Conservation (phyloP, 2,888 invertebrate species). For the Drosophila paracracens region DNA sequence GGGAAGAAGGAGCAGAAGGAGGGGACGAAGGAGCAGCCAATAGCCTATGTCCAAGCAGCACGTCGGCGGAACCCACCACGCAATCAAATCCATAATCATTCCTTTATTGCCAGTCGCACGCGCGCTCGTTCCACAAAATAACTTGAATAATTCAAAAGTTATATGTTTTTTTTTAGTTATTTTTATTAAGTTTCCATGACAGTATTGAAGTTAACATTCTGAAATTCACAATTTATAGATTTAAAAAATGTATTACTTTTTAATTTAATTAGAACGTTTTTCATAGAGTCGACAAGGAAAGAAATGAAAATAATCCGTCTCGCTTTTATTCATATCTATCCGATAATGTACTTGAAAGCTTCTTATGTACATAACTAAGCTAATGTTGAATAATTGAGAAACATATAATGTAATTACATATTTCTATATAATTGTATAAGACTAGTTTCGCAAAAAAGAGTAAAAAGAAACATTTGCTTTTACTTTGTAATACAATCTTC, state of each 20-base stretch:
- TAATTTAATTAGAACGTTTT: background rate
- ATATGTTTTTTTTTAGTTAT: background rate
- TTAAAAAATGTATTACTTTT: background rate
- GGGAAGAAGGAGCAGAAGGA: too few species aligned
- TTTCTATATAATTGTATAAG: background rate
- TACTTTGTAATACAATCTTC: background rate
- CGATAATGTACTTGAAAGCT: background rate
- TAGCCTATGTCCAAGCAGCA: background rate
- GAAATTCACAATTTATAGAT: background rate
- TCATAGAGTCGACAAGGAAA: constrained; percentile 11
- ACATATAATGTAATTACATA: background rate
- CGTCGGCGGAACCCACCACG: background rate
- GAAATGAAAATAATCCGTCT: constrained; percentile 9
- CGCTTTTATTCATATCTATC: constrained; percentile 17
- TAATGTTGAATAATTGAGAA: background rate
- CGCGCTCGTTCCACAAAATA: constrained; percentile 32
- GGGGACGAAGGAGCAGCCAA: background rate
- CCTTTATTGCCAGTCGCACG: constrained; percentile 45
- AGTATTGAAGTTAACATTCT: background rate
- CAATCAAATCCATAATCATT: constrained; percentile 17
- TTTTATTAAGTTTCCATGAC: background rate
- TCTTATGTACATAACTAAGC: background rate
- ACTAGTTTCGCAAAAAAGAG: background rate
- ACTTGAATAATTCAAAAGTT: background rate
- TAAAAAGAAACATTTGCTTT: background rate